phyloP scores from a whole-genome alignment of 2,888 invertebrate genomes.

The Drosophila paracracens region DNA sequence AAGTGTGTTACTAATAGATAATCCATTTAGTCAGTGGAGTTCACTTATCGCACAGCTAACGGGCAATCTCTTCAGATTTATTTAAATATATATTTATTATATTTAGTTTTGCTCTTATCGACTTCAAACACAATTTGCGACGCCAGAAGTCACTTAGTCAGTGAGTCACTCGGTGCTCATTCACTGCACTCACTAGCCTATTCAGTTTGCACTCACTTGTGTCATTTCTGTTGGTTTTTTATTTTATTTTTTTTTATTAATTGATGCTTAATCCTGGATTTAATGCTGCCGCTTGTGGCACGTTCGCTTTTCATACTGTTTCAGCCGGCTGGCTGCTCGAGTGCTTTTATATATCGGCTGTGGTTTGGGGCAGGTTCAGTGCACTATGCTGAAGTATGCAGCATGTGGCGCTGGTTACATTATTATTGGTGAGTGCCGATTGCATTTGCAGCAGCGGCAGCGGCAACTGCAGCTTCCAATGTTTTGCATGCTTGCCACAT shows the following conservation, averaged over 20 bases:
- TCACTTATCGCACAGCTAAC: neutral
- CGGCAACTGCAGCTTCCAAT: constrained; percentile 59
- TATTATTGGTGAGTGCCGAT: constrained; percentile 46
- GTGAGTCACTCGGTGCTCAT: neutral
- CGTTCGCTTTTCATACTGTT: constrained; percentile 59
- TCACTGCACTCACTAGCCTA: constrained; percentile 6
- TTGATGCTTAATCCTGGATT: constrained; percentile 46
- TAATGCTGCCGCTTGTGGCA: constrained; percentile 37
- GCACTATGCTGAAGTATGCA: constrained; percentile 49
- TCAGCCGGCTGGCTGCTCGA: constrained; percentile 43
- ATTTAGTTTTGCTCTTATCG: neutral
- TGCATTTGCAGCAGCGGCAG: constrained; percentile 38
- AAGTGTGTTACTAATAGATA: neutral
- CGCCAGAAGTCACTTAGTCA: neutral
- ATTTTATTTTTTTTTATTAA: neutral
- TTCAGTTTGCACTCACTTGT: constrained; percentile 60
- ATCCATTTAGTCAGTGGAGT: neutral
- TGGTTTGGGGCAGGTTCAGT: constrained; percentile 63
- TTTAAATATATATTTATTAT: neutral
- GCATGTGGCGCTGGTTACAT: constrained; percentile 49
- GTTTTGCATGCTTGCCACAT: constrained; percentile 44
- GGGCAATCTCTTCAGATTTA: neutral
- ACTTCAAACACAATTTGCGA: neutral
- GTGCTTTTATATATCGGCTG: constrained; percentile 61
- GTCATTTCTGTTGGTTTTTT: constrained; percentile 28